Evolutionary conservation across 2,113 vertebrate species (phyloP).

Genomic region (Brachionichthys hirsutus): DNA sequence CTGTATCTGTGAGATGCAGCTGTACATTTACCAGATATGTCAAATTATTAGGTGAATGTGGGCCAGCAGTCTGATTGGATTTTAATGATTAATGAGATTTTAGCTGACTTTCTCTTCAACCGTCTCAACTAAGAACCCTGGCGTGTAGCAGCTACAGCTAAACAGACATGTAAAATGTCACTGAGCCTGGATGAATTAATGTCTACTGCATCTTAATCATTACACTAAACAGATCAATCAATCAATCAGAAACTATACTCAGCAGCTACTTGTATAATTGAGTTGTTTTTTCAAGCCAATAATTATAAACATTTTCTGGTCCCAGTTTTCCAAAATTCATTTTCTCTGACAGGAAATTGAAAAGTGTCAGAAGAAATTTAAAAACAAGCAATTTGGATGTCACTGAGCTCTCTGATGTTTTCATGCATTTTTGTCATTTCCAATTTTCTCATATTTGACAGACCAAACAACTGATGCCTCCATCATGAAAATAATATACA

Average conservation of each 20-base stretch:
- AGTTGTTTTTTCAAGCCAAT: neutral
- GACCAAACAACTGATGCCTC: neutral
- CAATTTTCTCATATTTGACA: neutral
- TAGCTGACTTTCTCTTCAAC: conserved; percentile 24
- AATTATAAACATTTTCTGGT: neutral
- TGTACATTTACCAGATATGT: conserved; percentile 61
- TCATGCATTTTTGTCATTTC: neutral
- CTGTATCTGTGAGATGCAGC: conserved; percentile 42
- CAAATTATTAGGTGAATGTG: conserved; percentile 49
- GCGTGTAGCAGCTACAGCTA: conserved; percentile 9
- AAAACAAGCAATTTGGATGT: neutral
- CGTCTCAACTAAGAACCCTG: conserved; percentile 16
- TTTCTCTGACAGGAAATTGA: too few relatives aligned
- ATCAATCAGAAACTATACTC: neutral
- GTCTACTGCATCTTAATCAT: neutral
- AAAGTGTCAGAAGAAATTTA: too few relatives aligned
- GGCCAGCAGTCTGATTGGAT: conserved; percentile 49
- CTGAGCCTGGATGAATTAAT: conserved; percentile 17
- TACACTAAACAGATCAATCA: neutral
- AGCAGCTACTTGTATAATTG: neutral
- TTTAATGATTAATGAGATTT: conserved; percentile 66
- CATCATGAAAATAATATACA: neutral
- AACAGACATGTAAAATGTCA: conserved; percentile 5
- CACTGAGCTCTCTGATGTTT: neutral
- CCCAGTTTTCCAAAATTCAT: neutral